phyloP scores from a whole-genome alignment of 2,113 vertebrate genomes.

The Corythaeola cristata region DNA sequence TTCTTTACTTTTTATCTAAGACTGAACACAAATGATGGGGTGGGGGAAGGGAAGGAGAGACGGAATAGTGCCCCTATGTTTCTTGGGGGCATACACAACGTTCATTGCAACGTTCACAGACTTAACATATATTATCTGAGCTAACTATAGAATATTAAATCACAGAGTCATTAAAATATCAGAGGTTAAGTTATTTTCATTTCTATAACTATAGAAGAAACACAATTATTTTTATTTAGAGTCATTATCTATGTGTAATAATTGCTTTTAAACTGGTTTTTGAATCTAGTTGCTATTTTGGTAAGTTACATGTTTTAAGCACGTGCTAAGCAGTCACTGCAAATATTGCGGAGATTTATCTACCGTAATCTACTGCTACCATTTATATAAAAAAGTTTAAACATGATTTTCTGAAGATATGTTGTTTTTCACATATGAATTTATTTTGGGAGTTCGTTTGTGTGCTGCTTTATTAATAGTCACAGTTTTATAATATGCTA shows the following conservation, averaged over 20 bases:
- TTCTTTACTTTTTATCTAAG: not conserved
- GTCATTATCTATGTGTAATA: rapidly evolving
- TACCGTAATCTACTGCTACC: not conserved
- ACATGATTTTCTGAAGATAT: not conserved
- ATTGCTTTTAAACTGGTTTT: not conserved
- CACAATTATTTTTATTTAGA: not conserved
- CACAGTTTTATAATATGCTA: not conserved
- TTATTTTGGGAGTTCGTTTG: not conserved
- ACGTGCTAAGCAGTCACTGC: not conserved
- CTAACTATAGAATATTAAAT: not conserved
- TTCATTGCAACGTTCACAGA: not conserved
- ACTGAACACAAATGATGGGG: not conserved
- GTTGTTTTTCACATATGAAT: not conserved
- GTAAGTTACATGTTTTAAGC: not conserved
- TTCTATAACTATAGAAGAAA: not conserved
- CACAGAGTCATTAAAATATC: not conserved
- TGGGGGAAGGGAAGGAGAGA: not conserved
- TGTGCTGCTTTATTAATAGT: not conserved
- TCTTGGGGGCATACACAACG: not conserved
- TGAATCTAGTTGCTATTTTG: not conserved
- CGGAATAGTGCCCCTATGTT: not conserved
- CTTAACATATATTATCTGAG: not conserved
- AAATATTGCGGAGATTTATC: not conserved
- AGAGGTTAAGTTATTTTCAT: not conserved
- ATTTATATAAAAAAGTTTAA: not conserved